These are phyloP conservation scores for Melanocharis versteri DNA, from an alignment of 2,113 vertebrate genomes.

Conservation along the genomic window DNA sequence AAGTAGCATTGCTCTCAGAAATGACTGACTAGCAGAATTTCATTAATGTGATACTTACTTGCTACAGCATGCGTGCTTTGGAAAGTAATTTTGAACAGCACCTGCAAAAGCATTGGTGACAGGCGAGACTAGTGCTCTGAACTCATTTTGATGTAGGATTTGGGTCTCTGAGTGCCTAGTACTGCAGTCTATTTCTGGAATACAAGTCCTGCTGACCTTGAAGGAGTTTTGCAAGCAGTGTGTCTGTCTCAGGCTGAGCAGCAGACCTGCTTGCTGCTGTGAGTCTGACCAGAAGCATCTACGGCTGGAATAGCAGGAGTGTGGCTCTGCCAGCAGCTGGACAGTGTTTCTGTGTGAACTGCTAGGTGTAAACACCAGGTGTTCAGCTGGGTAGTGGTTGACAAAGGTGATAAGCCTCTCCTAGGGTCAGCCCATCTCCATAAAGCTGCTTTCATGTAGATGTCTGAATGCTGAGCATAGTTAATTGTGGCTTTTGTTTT, in stretches of 20 bases:
- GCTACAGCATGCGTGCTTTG: background rate
- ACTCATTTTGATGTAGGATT: background rate
- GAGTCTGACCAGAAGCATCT: background rate
- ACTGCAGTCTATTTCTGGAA: background rate
- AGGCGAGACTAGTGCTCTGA: background rate
- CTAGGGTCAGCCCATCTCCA: background rate
- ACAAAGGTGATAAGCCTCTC: background rate
- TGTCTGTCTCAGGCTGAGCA: background rate
- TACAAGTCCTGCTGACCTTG: background rate
- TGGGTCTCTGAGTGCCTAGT: background rate
- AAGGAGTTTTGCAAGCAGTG: background rate
- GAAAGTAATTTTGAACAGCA: background rate
- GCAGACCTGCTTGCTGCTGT: background rate
- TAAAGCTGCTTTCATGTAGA: background rate
- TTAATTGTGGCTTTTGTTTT: background rate
- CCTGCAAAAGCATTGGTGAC: background rate
- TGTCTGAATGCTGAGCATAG: background rate
- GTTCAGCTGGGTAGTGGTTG: background rate
- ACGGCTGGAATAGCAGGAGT: fast-evolving
- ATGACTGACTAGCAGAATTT: background rate
- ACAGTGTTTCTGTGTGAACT: background rate
- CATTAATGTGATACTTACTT: background rate
- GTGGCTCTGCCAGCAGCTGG: background rate
- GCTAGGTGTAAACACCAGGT: background rate
- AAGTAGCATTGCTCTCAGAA: background rate